Base-by-base conservation (phyloP, 2,113 vertebrate genomes). In the Ceyx cyanopectus region DNA sequence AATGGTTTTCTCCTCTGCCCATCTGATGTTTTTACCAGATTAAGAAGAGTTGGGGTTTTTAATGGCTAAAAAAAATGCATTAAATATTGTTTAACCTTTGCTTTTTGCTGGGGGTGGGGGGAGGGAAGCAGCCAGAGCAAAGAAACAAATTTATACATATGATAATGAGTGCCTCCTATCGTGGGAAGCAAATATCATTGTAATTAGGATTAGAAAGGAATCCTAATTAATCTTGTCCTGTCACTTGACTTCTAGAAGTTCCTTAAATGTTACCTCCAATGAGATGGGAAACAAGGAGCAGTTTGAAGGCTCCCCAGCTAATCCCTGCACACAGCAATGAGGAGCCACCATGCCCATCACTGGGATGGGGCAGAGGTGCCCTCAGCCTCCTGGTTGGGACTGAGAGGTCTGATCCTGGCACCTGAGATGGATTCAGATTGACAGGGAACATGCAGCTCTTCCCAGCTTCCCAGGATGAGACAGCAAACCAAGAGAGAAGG, bases 201-300 rank as follows among this genome's bases (percentile, higher is more conserved):
- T 96, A 90, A 96, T 93, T 93, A 93, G 94, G 94, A 95, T 97
- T 97, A 96, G 91, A 95, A 91, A 93, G 70, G 90, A 89, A 95
- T 95, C 90, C 75, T 92, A 95, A 96, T 95, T 97, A 97, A 97
- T 96, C 95, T 94, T 41, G 85, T 92, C 94, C 92, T 89, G 92
- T 79, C 91, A 95, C 93, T 95, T 96, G 93, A 96, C 95, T 94
- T 95, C 81, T 90, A 84, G 77, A 95, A 95, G 91, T 86, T 96
- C 94, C 74, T 91, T 77, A 88, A 81, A 84, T 58, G 58, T 73
- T 96, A 69, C 90, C 85, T 95, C 85, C 87, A 74, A 67, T 18
- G 87, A 81, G 80, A 95, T 67, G 85, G 46, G 91, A 80, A 89
- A 51, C 81, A 70, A 87, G 89, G 56, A 91, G 63, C 67, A 80